Evolutionary conservation across 2,113 vertebrate species (phyloP).

Genomic region (Pachycephala philippinensis): DNA sequence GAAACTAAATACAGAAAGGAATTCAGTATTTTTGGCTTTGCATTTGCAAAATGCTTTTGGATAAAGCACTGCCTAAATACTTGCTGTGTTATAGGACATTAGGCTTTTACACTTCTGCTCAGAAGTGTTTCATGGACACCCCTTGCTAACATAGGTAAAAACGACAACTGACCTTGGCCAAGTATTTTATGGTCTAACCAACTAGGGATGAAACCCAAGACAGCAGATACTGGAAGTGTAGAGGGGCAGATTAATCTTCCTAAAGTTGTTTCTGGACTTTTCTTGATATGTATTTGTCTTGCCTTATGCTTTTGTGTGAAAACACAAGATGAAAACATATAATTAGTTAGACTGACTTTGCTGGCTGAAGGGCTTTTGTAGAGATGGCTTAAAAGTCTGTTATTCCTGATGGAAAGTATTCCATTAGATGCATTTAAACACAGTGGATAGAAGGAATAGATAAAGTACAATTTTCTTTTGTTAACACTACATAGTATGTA

Average conservation of each 20-base stretch:
- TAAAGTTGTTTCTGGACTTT: not conserved
- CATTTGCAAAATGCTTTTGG: not conserved
- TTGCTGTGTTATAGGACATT: not conserved
- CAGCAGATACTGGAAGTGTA: not conserved
- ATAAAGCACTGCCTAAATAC: not conserved
- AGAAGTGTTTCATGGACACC: not conserved
- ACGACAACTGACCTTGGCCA: not conserved
- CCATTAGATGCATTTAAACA: not conserved
- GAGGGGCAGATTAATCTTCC: not conserved
- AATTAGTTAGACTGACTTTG: not conserved
- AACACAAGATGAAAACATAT: not conserved
- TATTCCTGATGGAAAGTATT: not conserved
- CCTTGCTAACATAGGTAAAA: not conserved
- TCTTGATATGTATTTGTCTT: not conserved
- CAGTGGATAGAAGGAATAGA: not conserved
- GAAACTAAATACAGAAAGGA: not conserved
- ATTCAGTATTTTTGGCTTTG: not conserved
- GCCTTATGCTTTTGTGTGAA: not conserved
- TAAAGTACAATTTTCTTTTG: not conserved
- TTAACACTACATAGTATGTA: not conserved
- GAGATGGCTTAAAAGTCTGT: not conserved
- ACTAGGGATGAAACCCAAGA: not conserved
- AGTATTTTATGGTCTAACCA: not conserved
- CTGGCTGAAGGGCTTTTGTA: not conserved
- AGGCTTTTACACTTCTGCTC: not conserved